Evolutionary conservation across 2,113 vertebrate species (phyloP).

Genomic region (Machaerirhynchus nigripectus): DNA sequence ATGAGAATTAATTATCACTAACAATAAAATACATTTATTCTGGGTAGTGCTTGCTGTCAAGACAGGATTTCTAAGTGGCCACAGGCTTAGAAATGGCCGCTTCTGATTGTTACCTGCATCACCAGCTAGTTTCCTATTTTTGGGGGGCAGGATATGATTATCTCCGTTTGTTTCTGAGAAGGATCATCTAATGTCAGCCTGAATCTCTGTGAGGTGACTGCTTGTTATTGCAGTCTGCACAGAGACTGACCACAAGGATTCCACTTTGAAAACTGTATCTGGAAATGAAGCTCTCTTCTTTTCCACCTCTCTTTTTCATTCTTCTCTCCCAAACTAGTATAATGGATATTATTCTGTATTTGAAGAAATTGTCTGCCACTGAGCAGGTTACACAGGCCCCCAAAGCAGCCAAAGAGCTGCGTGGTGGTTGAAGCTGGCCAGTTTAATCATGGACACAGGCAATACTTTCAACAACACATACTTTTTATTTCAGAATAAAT

Average conservation of each 20-base stretch:
- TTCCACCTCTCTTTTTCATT: background rate
- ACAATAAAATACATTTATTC: conserved; percentile 32
- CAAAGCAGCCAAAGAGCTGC: background rate
- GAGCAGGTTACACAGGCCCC: background rate
- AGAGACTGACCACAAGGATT: background rate
- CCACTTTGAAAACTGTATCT: background rate
- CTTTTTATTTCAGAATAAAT: background rate
- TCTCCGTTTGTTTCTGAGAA: background rate
- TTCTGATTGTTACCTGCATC: background rate
- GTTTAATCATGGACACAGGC: background rate
- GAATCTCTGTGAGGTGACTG: background rate
- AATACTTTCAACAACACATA: background rate
- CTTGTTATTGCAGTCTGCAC: background rate
- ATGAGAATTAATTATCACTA: conserved; percentile 56
- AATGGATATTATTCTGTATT: background rate
- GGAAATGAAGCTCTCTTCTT: background rate
- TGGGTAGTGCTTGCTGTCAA: background rate
- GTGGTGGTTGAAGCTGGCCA: background rate
- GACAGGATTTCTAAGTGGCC: background rate
- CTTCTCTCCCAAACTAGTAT: background rate
- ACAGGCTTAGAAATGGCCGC: background rate
- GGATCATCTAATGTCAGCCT: background rate
- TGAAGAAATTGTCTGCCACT: background rate
- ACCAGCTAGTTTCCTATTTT: background rate
- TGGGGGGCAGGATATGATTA: background rate